Percentiles rank a stretch among this genome's conserved stretches.
These are phyloP conservation scores for Morone chrysops DNA, from an alignment of 2,113 vertebrate genomes.

Conservation along the genomic window DNA sequence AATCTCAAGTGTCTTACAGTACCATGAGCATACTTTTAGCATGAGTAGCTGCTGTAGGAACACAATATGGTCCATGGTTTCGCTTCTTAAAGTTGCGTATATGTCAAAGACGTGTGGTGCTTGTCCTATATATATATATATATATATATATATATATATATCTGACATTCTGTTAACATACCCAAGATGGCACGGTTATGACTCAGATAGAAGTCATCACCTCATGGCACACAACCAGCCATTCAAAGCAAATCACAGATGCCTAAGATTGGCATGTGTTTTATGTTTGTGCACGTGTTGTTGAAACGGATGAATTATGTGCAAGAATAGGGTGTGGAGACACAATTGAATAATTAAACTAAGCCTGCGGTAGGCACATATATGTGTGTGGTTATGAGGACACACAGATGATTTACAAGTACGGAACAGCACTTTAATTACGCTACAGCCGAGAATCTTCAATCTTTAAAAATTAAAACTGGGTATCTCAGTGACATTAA, in stretches of 20 bases:
- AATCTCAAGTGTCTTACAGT: neutral
- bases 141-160: too few species aligned
- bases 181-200: too few species aligned
- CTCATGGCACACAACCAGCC: neutral
- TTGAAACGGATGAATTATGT: conserved; percentile 32
- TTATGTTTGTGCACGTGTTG: conserved; percentile 13
- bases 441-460: neutral
- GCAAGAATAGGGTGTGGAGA: conserved; percentile 27
- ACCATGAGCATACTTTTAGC: neutral
- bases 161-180: too few species aligned
- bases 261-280: neutral
- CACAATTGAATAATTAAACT: neutral
- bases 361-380: conserved; percentile 8
- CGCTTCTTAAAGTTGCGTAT: too few species aligned
- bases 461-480: conserved; percentile 2
- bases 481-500: conserved; percentile 1
- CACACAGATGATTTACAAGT: conserved; percentile 18
- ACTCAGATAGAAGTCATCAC: neutral
- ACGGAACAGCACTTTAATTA: neutral
- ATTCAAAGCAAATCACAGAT: neutral
- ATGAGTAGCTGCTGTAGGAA: neutral
- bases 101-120: too few species aligned
- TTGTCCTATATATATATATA: too few species aligned
- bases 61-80: too few species aligned
- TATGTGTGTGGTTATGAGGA: conserved; percentile 2